Percentiles rank a stretch among this genome's conserved stretches.
Conservation (phyloP, 2,113 vertebrate genomes). For the Pterophyllum scalare region DNA sequence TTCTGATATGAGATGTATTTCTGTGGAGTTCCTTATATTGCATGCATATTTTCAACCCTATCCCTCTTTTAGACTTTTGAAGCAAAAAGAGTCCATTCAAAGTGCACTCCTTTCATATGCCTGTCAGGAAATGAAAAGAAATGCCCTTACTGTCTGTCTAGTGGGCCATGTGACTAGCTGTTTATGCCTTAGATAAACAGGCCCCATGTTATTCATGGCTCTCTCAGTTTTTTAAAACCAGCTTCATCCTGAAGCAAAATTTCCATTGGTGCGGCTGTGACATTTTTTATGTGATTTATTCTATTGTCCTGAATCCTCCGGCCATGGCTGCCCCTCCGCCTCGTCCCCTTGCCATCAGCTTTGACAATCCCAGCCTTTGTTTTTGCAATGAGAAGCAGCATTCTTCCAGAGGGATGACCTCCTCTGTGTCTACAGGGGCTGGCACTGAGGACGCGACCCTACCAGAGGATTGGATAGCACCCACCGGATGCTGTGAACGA, state of each 20-base stretch:
- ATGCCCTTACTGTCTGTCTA: slow-evolving; percentile 37
- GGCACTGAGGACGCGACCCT: slow-evolving; percentile 61
- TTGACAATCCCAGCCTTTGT: slow-evolving; percentile 78
- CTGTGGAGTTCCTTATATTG: slow-evolving; percentile 14
- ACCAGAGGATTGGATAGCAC: slow-evolving; percentile 57
- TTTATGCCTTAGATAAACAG: slow-evolving; percentile 50
- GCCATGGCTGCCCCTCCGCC: slow-evolving; percentile 60
- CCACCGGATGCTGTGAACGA: slow-evolving; percentile 37
- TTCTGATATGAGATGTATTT: neutral
- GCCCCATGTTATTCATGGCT: slow-evolving; percentile 25
- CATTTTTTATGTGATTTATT: slow-evolving; percentile 75
- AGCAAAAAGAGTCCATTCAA: slow-evolving; percentile 38
- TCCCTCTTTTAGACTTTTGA: slow-evolving; percentile 9
- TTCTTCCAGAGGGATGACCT: slow-evolving; percentile 78
- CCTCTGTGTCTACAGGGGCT: slow-evolving; percentile 73
- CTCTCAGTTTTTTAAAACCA: slow-evolving; percentile 42
- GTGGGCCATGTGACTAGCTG: slow-evolving; percentile 57
- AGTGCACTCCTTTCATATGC: slow-evolving; percentile 46
- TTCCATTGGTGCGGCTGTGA: slow-evolving; percentile 51
- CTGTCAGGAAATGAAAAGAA: slow-evolving; percentile 62
- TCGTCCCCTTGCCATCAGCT: slow-evolving; percentile 56
- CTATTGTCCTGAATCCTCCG: slow-evolving; percentile 63
- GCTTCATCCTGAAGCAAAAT: slow-evolving; percentile 45
- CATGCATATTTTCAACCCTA: slow-evolving; percentile 24
- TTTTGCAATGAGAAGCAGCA: slow-evolving; percentile 76